Evolutionary conservation across 2,113 vertebrate species (phyloP).

Genomic region (Corythaeola cristata): DNA sequence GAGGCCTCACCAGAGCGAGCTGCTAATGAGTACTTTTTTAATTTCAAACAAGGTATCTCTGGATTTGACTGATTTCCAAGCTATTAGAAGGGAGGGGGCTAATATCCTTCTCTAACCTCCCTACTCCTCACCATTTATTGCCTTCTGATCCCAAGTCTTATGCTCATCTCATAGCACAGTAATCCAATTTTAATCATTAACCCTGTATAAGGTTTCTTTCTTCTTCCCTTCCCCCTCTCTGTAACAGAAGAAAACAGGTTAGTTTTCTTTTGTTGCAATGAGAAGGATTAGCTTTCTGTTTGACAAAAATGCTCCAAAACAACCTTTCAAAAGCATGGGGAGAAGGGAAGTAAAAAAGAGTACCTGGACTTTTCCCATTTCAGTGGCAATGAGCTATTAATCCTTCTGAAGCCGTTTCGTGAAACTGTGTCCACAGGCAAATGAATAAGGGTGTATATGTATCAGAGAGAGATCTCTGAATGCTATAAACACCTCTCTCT

Average conservation of each 20-base stretch:
- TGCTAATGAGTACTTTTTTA: not conserved
- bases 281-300: not conserved
- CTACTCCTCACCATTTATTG: not conserved
- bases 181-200: not conserved
- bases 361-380: not conserved
- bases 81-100: not conserved
- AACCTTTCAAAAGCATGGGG: not conserved
- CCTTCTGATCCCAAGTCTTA: not conserved
- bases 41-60: not conserved
- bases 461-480: not conserved
- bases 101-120: not conserved
- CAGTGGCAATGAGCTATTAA: not conserved
- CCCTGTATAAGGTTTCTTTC: not conserved
- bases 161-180: fast-evolving
- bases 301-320: not conserved
- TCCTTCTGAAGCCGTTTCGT: not conserved
- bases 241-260: not conserved
- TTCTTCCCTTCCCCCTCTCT: fast-evolving
- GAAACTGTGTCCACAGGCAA: not conserved
- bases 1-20: not conserved
- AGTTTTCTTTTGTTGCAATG: not conserved
- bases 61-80: not conserved
- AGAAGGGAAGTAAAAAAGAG: not conserved
- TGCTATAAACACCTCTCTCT: not conserved
- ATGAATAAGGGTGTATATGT: not conserved